Base-by-base conservation (phyloP, 2,888 invertebrate genomes). In the Eupithecia pulchellata region DNA sequence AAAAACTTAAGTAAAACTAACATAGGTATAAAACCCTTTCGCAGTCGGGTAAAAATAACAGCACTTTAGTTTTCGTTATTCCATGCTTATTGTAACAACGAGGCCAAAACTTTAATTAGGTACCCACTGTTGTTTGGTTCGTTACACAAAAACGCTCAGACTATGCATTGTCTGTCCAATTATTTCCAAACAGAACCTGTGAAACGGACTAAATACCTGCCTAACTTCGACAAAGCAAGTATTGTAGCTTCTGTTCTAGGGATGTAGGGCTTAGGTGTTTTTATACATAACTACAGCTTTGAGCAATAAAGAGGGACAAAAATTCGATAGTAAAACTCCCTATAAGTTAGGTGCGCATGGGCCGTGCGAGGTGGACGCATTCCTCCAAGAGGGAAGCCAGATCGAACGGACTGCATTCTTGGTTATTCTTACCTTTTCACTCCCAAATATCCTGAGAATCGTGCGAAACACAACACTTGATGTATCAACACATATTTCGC, bases 351-450 rank as follows among this genome's bases (percentile, higher is more conserved):
- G 93, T 94, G 93, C 92, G 92, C 89, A 84, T 78, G 90, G 85
- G 90, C 87, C 86, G 84, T 79, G 82, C 81, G 86, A 86, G 88
- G 91, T 90, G 89, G 87, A 88, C 89, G 88, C 92, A 93, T 93
- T 93, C 93, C 90, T 90, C 81, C 84, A 84, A 91, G 91, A 92
- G 92, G 91, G 91, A 90, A 88, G 91, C 90, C 89, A 89, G 91
- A 91, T 90, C 89, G 90, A 87, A 88, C 84, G 86, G 82, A 82
- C 87, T 91, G 89, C 92, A 91, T 92, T 92, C 91, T 91, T 89
- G 84, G 86, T 87, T 88, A 89, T 87, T 87, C 91, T 92, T 91
- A 93, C 93, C 93, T 86, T 85, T 84, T 82, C 75, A 80, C 79
- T 79, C 78, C 79, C 76, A 75, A 82, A 86, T 82, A 78, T 80